Conservation (phyloP, 2,113 vertebrate species). For the Platanista minor region DNA sequence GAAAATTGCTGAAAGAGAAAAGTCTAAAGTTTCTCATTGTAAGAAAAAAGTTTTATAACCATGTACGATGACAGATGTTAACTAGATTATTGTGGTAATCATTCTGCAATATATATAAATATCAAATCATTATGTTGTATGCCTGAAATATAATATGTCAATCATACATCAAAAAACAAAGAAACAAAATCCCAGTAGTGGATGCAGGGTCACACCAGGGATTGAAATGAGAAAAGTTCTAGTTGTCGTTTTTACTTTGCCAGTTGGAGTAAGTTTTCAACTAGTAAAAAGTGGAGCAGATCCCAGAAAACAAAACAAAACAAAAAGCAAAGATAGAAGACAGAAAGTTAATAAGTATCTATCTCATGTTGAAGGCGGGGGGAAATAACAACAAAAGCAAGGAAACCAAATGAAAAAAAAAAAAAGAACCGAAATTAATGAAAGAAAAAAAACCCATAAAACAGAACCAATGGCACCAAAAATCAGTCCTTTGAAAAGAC, state of each 20-base stretch:
- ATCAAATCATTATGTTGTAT: background rate
- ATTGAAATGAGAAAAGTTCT: constrained; percentile 20
- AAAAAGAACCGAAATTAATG: background rate
- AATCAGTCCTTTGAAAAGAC: background rate
- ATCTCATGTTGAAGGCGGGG: background rate
- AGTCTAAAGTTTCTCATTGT: too few relatives aligned
- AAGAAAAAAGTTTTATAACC: too few relatives aligned
- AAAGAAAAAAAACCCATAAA: background rate
- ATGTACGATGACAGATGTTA: too few relatives aligned
- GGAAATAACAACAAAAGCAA: background rate
- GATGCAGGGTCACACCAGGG: background rate
- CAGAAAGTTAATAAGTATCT: background rate
- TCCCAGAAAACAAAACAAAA: background rate
- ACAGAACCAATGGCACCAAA: background rate
- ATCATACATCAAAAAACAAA: background rate
- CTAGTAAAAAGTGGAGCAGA: constrained; percentile 16
- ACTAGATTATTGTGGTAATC: too few relatives aligned
- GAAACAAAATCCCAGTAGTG: background rate
- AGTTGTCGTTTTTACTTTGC: constrained; percentile 45
- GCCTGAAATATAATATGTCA: background rate
- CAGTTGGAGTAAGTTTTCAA: background rate
- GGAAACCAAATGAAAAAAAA: background rate
- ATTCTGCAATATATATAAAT: too few relatives aligned
- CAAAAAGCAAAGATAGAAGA: too few relatives aligned
- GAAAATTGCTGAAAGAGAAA: too few relatives aligned